phyloP scores from a whole-genome alignment of 2,888 invertebrate species.

The Luperina nickerlii region DNA sequence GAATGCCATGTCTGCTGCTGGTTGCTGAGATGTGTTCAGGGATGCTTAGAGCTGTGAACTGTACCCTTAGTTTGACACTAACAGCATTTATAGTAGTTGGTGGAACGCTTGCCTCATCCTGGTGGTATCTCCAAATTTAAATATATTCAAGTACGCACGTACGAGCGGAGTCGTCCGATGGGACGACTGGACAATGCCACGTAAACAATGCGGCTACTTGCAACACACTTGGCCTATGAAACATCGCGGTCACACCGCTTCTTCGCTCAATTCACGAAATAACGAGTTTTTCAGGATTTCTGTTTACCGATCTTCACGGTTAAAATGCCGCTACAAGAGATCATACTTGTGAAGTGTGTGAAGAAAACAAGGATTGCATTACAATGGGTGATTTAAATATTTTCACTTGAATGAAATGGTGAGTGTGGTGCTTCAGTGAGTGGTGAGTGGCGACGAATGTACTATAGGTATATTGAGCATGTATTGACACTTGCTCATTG shows the following conservation, averaged over 20 bases:
- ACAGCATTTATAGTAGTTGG: conserved; percentile 85
- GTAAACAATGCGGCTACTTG: conserved; percentile 87
- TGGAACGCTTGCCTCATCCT: conserved; percentile 87
- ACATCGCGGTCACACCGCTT: conserved; percentile 84
- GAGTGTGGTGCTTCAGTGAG: too few relatives aligned
- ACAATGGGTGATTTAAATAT: conserved; percentile 51
- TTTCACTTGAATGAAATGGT: conserved; percentile 36
- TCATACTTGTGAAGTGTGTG: conserved; percentile 61
- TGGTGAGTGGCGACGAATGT: conserved; percentile 4
- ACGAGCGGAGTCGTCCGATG: conserved; percentile 77
- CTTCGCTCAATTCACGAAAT: conserved; percentile 75
- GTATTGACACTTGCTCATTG: conserved; percentile 40
- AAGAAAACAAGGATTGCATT: conserved; percentile 56
- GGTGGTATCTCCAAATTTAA: conserved; percentile 90
- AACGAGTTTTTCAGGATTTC: conserved; percentile 73
- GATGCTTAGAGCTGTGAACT: conserved; percentile 84
- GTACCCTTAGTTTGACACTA: conserved; percentile 82
- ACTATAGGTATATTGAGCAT: conserved; percentile 36
- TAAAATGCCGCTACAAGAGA: conserved; percentile 63
- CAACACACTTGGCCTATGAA: conserved; percentile 83
- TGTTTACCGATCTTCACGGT: conserved; percentile 73
- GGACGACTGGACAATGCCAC: conserved; percentile 87
- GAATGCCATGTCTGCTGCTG: conserved; percentile 83
- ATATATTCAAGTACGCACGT: conserved; percentile 91
- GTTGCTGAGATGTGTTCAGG: conserved; percentile 80